These are phyloP conservation scores for Clostera curtula DNA, from an alignment of 2,888 invertebrate species.

Conservation along the genomic window DNA sequence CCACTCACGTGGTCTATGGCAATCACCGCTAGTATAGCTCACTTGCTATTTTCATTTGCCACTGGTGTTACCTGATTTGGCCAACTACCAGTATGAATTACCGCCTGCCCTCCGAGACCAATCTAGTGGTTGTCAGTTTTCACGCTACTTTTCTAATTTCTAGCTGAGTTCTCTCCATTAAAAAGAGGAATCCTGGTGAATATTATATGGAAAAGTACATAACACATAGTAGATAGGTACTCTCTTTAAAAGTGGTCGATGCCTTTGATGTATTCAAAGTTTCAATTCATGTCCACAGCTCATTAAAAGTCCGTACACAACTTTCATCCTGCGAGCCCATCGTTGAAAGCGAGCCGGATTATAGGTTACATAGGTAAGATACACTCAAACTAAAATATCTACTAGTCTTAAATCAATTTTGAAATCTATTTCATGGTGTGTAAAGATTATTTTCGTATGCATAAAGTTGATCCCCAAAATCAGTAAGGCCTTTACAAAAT, in stretches of 20 bases:
- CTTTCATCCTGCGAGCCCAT: neutral
- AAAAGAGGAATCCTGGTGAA: too few relatives aligned
- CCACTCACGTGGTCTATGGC: too few relatives aligned
- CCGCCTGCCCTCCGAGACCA: too few relatives aligned
- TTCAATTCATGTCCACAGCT: neutral
- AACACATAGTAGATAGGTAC: neutral
- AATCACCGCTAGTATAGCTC: too few relatives aligned
- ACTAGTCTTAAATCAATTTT: neutral
- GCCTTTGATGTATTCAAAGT: neutral
- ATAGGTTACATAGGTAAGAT: conserved; percentile 1
- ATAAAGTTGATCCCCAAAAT: neutral
- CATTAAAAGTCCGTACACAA: conserved; percentile 1
- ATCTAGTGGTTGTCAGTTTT: too few relatives aligned
- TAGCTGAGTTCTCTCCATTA: too few relatives aligned
- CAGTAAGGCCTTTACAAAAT: neutral
- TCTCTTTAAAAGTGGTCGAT: neutral
- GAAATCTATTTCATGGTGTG: neutral
- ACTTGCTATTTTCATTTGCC: too few relatives aligned
- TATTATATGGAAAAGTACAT: too few relatives aligned
- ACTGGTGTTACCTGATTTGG: too few relatives aligned
- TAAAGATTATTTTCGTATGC: neutral
- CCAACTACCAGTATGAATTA: too few relatives aligned
- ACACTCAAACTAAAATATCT: neutral
- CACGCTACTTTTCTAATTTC: too few relatives aligned
- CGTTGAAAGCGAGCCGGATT: neutral